Evolutionary conservation across 2,113 vertebrate genomes (phyloP), one percentile per base, ranked within the genome.

Genomic region (Rhodinocichla rosea): DNA sequence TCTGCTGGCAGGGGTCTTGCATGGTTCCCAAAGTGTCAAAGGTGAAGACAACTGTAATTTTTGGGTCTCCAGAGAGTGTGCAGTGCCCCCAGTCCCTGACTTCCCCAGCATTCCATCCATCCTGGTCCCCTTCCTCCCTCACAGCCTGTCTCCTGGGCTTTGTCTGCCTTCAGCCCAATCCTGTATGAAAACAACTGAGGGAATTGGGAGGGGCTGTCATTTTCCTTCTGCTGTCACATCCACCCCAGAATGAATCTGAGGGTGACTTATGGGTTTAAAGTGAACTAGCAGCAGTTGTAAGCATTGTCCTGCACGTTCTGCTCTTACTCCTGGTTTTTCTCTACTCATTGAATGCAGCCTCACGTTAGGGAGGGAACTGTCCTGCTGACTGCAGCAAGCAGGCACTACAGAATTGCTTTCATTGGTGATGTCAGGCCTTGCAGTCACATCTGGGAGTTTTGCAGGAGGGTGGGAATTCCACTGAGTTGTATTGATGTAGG

Each of bases 251-350:
- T 19, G 32, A 73, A 69, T 87, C 35, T 49, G 60, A 70, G 55
- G 32, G 14, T 64, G 30, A 35, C 33, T 90, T 83, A 44, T 47
- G 49, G 50, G 49, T 79, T 84, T 65, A 24, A 80, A 56, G 47
- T 65, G 33, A 65, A 14, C 18, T 39, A 33, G 14, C 65, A 40
- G 33, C 52, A 57, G 42, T 83, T 87, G 32, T 57, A 15, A 74
- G 20, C 42, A 49, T 52, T 3, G 1, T 53, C 32, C 33, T 77
- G 53, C 35, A 49, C 0, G 0, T 79, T 47, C 23, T 83, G 21
- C 40, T 91, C 55, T 87, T 56, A 13, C 14, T 81, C 6, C 37
- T 57, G 64, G 20, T 69, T 89, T 68, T 87, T 77, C 23, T 81
- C 21, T 60, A 3, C 70, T 63, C 10, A 5, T 13, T 35, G 64